Percentiles rank a stretch among this genome's conserved stretches.
Conservation (phyloP, 2,113 vertebrate genomes). For the Aythya baeri region DNA sequence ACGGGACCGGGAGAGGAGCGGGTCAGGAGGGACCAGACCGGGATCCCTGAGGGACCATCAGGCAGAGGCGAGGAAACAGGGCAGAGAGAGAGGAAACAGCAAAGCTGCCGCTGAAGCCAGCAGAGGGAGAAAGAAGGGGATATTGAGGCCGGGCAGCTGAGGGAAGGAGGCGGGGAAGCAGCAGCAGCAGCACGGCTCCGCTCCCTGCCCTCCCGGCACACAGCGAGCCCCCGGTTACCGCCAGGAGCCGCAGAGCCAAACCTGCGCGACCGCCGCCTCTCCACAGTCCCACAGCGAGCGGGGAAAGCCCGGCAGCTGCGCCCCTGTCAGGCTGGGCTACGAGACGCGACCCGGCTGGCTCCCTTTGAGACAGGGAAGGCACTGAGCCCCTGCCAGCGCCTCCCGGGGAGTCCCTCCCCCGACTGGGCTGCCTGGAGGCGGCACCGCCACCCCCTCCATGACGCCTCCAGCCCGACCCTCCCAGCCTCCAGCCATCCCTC, state of each 20-base stretch:
- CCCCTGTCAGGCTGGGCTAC: neutral
- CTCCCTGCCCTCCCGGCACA: neutral
- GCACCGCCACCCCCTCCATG: too few species aligned
- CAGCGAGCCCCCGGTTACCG: too few species aligned
- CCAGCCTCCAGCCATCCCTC: neutral
- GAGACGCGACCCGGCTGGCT: too few species aligned
- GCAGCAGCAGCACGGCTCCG: neutral
- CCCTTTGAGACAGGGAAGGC: too few species aligned
- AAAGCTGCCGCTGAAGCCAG: neutral
- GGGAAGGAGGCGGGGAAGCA: neutral
- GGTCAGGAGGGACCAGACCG: neutral
- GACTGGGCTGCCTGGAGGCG: too few species aligned
- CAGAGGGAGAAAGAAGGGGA: accelerated
- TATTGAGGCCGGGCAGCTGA: neutral
- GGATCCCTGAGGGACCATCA: accelerated
- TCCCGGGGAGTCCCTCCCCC: neutral
- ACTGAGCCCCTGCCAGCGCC: neutral
- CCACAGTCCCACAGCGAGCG: neutral
- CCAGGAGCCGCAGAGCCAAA: neutral
- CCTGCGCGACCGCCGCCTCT: neutral
- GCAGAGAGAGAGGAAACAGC: accelerated
- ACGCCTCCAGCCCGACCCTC: neutral
- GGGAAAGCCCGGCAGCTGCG: neutral
- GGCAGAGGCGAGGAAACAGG: neutral
- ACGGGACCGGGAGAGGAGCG: neutral